Evolutionary conservation across 1,140 invertebrate species (phyloP).

Genomic region (Leptopilina boulardi): DNA sequence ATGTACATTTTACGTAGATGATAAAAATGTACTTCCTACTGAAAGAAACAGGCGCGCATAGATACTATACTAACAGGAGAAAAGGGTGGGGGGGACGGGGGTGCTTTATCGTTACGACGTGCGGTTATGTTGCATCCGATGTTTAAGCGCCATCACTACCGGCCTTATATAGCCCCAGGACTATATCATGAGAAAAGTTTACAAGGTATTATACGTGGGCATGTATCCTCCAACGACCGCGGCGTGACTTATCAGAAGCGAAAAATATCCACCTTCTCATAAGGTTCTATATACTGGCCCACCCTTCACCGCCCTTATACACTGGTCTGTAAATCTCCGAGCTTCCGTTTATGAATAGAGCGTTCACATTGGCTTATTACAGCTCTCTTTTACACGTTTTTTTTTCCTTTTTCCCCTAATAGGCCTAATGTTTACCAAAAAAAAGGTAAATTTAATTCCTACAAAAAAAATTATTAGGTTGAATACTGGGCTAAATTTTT

Average conservation of each 20-base stretch:
- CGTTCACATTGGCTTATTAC: not conserved
- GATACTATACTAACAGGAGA: not conserved
- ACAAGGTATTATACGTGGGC: not conserved
- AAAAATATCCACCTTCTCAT: conserved; percentile 15
- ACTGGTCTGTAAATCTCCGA: not conserved
- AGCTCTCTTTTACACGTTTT: not conserved
- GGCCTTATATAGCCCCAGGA: not conserved
- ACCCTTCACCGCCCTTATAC: not conserved
- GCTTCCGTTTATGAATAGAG: not conserved
- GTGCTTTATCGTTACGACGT: conserved; percentile 43
- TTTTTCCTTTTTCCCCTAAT: not conserved
- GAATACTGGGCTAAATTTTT: too few species aligned
- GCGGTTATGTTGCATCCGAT: conserved; percentile 31
- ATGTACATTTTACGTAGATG: conserved; percentile 38
- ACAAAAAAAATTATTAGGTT: too few species aligned
- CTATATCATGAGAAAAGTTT: conserved; percentile 25
- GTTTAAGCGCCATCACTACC: conserved; percentile 29
- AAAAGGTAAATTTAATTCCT: too few species aligned
- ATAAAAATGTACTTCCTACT: conserved; percentile 17
- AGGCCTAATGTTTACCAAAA: too few species aligned
- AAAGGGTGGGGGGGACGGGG: too few species aligned
- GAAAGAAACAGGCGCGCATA: conserved; percentile 5
- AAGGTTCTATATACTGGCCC: not conserved
- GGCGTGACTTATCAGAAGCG: conserved; percentile 20
- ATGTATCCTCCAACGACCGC: conserved; percentile 13